Conservation (phyloP, 2,113 vertebrate genomes). For the Corythaeola cristata region DNA sequence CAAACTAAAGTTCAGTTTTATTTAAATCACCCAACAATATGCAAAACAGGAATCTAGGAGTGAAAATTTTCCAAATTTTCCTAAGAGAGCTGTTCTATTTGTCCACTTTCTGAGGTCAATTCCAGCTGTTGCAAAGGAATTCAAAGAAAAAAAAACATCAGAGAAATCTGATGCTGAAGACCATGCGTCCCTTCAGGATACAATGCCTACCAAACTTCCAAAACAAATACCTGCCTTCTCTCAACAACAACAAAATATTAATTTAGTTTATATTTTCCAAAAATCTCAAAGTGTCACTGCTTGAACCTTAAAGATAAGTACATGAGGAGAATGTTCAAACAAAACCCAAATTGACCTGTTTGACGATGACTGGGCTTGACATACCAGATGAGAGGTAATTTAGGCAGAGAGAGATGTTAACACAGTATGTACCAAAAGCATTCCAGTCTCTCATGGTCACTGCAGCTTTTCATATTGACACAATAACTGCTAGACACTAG, state of each 20-base stretch:
- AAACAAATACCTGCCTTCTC: not conserved
- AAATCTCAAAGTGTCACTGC: not conserved
- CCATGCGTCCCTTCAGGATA: not conserved
- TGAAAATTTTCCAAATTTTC: not conserved
- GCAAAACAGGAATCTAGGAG: not conserved
- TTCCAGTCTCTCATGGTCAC: not conserved
- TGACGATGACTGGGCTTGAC: not conserved
- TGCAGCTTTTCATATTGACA: constrained; percentile 6
- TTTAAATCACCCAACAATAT: not conserved
- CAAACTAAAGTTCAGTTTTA: not conserved
- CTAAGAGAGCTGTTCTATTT: not conserved
- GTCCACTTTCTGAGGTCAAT: not conserved
- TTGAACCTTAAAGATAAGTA: not conserved
- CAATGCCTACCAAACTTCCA: not conserved
- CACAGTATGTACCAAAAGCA: not conserved
- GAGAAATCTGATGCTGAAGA: not conserved
- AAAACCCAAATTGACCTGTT: not conserved
- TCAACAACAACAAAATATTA: not conserved
- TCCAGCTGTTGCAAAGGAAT: not conserved
- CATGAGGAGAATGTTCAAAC: not conserved
- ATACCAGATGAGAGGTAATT: not conserved
- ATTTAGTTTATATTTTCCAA: not conserved
- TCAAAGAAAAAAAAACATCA: not conserved
- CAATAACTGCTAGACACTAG: not conserved
- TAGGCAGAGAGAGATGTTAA: not conserved